phyloP scores from a whole-genome alignment of 1,140 invertebrate species.

The Ceratina japonica region DNA sequence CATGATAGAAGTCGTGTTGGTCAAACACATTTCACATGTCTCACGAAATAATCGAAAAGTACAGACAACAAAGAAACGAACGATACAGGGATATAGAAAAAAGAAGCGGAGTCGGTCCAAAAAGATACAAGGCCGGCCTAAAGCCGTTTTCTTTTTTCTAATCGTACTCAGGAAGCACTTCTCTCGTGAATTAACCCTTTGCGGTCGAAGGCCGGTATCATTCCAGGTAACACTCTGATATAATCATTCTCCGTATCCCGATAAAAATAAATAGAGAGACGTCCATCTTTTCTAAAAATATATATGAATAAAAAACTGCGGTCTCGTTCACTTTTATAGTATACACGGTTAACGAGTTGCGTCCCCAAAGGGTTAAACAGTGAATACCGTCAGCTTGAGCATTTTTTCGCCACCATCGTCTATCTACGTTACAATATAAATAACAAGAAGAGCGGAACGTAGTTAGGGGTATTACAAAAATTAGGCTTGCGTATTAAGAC shows the following conservation, averaged over 20 bases:
- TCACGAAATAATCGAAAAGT: constrained; percentile 40
- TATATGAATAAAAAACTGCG: neutral
- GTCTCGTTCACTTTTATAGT: too few relatives aligned
- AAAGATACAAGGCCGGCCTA: constrained; percentile 42
- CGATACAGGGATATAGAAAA: constrained; percentile 42
- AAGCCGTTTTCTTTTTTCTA: constrained; percentile 21
- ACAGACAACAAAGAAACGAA: constrained; percentile 45
- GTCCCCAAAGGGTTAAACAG: constrained; percentile 44
- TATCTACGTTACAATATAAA: constrained; percentile 43
- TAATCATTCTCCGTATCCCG: neutral
- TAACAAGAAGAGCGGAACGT: constrained; percentile 33
- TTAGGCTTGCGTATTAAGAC: constrained; percentile 19
- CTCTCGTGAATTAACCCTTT: constrained; percentile 37
- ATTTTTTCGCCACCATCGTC: constrained; percentile 40
- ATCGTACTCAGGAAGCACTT: constrained; percentile 42
- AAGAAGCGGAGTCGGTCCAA: constrained; percentile 41
- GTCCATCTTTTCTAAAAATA: neutral
- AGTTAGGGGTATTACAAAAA: neutral
- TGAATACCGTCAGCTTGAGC: constrained; percentile 34
- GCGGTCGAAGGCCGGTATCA: constrained; percentile 31
- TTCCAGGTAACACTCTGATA: neutral
- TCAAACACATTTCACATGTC: constrained; percentile 41
- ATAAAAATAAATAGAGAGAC: constrained; percentile 5
- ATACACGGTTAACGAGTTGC: neutral
- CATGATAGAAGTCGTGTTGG: constrained; percentile 51